phyloP scores from a whole-genome alignment of 2,113 vertebrate species.

The Podarcis muralis region DNA sequence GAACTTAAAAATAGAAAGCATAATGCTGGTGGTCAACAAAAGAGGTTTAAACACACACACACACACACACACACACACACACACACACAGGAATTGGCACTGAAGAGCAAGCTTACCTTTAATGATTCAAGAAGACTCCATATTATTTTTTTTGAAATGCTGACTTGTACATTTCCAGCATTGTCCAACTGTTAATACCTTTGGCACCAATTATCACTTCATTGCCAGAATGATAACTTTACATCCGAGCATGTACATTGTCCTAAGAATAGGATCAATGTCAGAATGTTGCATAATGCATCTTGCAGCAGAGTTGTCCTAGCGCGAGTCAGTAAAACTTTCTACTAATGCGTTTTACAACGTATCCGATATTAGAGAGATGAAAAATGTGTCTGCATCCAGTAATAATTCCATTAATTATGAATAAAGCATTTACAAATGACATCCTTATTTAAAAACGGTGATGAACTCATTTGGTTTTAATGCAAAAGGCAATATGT shows the following conservation, averaged over 20 bases:
- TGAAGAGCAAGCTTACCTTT: slow-evolving; percentile 40
- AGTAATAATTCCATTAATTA: slow-evolving; percentile 60
- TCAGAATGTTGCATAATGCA: slow-evolving; percentile 30
- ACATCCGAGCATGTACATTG: slow-evolving; percentile 51
- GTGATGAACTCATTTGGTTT: slow-evolving; percentile 55
- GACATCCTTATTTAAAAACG: slow-evolving; percentile 53
- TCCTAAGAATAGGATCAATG: slow-evolving; percentile 40
- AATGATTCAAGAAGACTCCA: slow-evolving; percentile 58
- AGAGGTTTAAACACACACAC: background rate
- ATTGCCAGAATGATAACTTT: slow-evolving; percentile 38
- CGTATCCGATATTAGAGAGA: slow-evolving; percentile 45
- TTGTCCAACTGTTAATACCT: slow-evolving; percentile 55
- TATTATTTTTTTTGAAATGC: slow-evolving; percentile 40
- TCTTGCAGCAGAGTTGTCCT: slow-evolving; percentile 35
- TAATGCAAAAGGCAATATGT: slow-evolving; percentile 37
- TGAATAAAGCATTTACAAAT: slow-evolving; percentile 55
- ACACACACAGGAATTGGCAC: slow-evolving; percentile 34
- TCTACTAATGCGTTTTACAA: slow-evolving; percentile 55
- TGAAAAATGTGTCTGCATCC: slow-evolving; percentile 54
- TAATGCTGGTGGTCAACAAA: no score
- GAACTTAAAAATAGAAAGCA: no score
- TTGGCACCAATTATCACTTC: slow-evolving; percentile 51
- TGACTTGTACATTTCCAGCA: slow-evolving; percentile 9
- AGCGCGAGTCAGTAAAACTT: slow-evolving; percentile 50
- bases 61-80: background rate